These are phyloP conservation scores for Ceramica pisi DNA, from an alignment of 2,888 invertebrate species.

Conservation along the genomic window DNA sequence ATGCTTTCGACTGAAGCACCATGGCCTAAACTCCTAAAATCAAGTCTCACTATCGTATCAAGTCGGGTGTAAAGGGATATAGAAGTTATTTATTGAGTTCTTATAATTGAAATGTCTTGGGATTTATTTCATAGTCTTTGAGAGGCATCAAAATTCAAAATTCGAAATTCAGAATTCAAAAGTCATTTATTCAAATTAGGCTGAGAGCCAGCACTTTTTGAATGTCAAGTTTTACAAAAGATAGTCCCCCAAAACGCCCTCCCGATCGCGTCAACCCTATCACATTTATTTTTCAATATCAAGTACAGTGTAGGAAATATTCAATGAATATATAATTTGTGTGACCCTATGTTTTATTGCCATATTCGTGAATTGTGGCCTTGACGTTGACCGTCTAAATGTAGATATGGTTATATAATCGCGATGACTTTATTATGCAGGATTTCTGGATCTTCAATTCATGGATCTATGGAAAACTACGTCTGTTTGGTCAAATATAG, in stretches of 20 bases:
- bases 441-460: conserved; percentile 26
- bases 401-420: conserved; percentile 19
- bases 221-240: too few relatives aligned
- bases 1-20: too few relatives aligned
- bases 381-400: conserved; percentile 44
- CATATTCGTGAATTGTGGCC: conserved; percentile 53
- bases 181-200: too few relatives aligned
- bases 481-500: neutral
- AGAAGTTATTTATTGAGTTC: too few relatives aligned
- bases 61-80: too few relatives aligned
- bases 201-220: too few relatives aligned
- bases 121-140: neutral
- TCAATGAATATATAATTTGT: conserved; percentile 69
- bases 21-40: too few relatives aligned
- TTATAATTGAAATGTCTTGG: too few relatives aligned
- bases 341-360: conserved; percentile 28
- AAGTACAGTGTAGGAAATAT: conserved; percentile 58
- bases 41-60: too few relatives aligned
- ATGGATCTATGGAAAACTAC: neutral
- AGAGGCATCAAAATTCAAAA: too few relatives aligned
- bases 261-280: conserved; percentile 58
- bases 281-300: conserved; percentile 60
- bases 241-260: too few relatives aligned
- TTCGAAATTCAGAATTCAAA: too few relatives aligned
- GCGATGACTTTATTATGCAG: conserved; percentile 48